Percentiles rank a stretch among this genome's conserved stretches.
Evolutionary conservation across 2,888 invertebrate species (phyloP).

Genomic region (Dolichopus griseipennis): DNA sequence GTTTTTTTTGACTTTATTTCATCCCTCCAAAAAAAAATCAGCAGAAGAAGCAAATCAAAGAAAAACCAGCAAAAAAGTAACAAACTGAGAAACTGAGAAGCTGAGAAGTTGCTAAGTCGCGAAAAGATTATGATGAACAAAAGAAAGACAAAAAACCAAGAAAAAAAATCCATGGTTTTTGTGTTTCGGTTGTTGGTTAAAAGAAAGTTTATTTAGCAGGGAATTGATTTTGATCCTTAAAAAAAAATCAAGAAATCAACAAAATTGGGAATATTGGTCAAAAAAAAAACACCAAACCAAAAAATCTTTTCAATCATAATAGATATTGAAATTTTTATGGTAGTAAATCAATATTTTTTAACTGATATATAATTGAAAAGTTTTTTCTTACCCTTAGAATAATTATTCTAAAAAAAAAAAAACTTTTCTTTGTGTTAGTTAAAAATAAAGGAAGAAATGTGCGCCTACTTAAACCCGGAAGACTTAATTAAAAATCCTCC

Average conservation of each 20-base stretch:
- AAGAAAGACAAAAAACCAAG: neutral
- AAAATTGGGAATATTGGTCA: neutral
- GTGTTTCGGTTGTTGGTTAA: neutral
- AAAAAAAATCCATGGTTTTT: neutral
- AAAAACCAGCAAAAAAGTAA: neutral
- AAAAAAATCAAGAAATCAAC: neutral
- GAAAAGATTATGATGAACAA: neutral
- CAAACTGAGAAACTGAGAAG: neutral
- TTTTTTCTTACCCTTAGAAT: no score
- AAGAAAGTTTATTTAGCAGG: no score
- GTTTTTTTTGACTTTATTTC: no score
- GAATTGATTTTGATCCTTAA: no score
- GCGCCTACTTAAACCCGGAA: neutral
- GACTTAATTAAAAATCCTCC: neutral
- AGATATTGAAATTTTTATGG: neutral
- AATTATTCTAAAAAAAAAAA: no score
- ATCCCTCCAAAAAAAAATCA: no score
- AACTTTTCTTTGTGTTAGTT: no score
- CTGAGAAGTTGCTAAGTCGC: neutral
- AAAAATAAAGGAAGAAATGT: neutral
- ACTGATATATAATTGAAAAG: no score
- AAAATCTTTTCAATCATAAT: neutral
- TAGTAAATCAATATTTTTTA: no score
- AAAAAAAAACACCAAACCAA: no score
- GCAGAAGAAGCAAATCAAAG: neutral